Percentiles rank a stretch among this genome's conserved stretches.
phyloP scores from a whole-genome alignment of 2,888 invertebrate species.

The Ophraella communa region DNA sequence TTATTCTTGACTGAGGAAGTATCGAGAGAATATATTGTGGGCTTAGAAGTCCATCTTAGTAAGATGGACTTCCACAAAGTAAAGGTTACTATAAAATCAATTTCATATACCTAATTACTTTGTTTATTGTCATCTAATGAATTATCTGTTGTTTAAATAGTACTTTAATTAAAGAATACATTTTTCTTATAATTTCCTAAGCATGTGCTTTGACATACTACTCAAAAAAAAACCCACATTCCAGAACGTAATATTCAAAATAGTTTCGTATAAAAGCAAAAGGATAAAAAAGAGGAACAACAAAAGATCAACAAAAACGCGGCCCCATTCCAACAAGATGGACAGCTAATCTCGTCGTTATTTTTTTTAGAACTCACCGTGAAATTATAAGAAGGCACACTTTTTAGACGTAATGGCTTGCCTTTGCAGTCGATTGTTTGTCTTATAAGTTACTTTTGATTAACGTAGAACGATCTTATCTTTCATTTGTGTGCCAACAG shows the following conservation, averaged over 20 bases:
- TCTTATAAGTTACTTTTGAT: not conserved
- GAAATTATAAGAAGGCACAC: conserved; percentile 6
- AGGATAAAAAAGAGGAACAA: not conserved
- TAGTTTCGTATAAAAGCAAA: not conserved
- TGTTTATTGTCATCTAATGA: too few relatives aligned
- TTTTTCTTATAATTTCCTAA: not conserved
- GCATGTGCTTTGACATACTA: not conserved
- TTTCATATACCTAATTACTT: too few relatives aligned
- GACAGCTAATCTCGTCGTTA: conserved; percentile 11
- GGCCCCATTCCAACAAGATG: not conserved
- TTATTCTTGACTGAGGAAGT: too few relatives aligned
- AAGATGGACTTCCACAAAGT: too few relatives aligned
- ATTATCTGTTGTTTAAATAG: too few relatives aligned
- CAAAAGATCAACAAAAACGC: not conserved
- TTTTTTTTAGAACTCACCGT: conserved; percentile 1
- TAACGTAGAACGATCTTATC: not conserved
- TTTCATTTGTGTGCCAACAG: not conserved
- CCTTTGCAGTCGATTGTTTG: conserved; percentile 5
- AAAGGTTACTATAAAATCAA: too few relatives aligned
- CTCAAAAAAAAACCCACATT: not conserved
- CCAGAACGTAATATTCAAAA: not conserved
- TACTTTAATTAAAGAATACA: too few relatives aligned
- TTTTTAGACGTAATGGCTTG: not conserved
- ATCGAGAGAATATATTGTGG: too few relatives aligned
- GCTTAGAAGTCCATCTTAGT: too few relatives aligned